These are phyloP conservation scores for Ovis canadensis DNA, from an alignment of 2,113 vertebrate genomes.

Conservation along the genomic window DNA sequence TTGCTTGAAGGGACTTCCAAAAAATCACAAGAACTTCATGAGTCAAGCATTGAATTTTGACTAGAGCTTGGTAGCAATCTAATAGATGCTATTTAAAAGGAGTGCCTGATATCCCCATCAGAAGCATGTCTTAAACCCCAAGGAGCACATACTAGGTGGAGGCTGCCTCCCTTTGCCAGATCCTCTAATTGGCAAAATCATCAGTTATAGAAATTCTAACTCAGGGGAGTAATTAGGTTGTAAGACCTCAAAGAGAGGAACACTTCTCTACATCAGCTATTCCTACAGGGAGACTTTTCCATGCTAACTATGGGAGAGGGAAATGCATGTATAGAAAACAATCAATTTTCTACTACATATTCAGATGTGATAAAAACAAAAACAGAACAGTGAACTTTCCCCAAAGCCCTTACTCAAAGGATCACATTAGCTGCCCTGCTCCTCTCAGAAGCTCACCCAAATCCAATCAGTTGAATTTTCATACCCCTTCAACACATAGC, in stretches of 20 bases:
- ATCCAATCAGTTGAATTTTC: neutral
- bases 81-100: neutral
- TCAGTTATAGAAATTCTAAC: neutral
- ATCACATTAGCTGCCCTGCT: neutral
- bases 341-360: neutral
- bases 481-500: neutral
- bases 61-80: neutral
- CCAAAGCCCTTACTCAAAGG: neutral
- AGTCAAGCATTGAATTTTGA: too few species aligned
- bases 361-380: neutral
- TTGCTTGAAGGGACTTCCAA: neutral
- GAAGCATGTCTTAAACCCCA: neutral
- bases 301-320: neutral
- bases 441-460: neutral
- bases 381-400: neutral
- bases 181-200: neutral
- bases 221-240: neutral
- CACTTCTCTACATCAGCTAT: neutral
- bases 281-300: neutral
- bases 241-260: neutral
- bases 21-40: neutral
- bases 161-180: neutral
- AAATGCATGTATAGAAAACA: neutral
- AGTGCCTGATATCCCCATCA: neutral
- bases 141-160: neutral